A percentile compares a stretch with the other conserved stretches of the same genome.
These are phyloP conservation scores for Musca domestica DNA, from an alignment of 1,140 invertebrate genomes.

Conservation along the genomic window DNA sequence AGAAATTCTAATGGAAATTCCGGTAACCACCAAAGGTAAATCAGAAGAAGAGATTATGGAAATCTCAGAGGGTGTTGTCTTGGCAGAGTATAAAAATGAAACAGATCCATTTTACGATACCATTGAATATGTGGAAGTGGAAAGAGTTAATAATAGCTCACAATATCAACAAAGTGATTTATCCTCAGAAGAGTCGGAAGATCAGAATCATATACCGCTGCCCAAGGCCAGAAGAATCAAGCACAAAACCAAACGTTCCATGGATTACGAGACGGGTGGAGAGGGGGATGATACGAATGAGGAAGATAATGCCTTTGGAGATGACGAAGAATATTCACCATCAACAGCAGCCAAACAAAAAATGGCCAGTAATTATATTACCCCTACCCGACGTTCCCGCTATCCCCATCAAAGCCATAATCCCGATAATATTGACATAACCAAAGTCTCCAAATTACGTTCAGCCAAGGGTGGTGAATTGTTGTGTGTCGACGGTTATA, in stretches of 20 bases:
- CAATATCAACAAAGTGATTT: background rate
- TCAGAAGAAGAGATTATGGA: background rate
- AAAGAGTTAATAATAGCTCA: background rate
- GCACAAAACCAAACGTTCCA: background rate
- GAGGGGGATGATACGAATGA: background rate
- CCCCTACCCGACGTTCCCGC: too few relatives aligned
- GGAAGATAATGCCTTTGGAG: background rate
- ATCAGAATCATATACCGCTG: background rate
- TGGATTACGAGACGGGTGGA: background rate
- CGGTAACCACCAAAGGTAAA: background rate
- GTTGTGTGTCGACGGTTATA: constrained; percentile 47
- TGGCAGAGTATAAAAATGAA: constrained; percentile 1
- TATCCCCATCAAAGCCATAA: background rate
- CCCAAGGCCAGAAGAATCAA: background rate
- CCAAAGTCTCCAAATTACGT: constrained; percentile 44
- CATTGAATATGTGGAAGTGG: constrained; percentile 9
- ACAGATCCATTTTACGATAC: constrained; percentile 12
- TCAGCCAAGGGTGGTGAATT: constrained; percentile 48
- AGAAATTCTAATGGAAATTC: background rate
- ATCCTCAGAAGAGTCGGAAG: background rate
- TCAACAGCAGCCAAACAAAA: background rate
- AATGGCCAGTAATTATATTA: background rate
- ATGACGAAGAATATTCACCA: background rate
- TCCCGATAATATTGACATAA: constrained; percentile 42
- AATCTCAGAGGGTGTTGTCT: background rate